Evolutionary conservation across 2,888 invertebrate species (phyloP), one percentile per base, ranked within the genome.

Genomic region (Cryptus armator): DNA sequence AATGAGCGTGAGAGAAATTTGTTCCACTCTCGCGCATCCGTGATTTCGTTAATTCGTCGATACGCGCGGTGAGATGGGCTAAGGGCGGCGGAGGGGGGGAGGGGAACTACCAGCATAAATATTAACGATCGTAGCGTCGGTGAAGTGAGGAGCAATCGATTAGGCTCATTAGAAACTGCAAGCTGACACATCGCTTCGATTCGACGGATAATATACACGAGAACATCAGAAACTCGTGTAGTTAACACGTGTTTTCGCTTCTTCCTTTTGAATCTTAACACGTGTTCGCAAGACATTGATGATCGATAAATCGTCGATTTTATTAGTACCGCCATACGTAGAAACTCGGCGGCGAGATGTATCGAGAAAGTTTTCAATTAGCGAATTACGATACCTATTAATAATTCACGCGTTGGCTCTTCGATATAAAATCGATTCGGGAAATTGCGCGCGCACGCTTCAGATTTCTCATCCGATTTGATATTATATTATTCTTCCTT

Each of bases 291-390:
- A 44, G 37, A 37, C 53, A 59, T 64, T 68, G 84, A 81, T 72
- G 72, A 81, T 77, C 84, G 84, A 84, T 84, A 84, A 84, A 84
- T 84, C 72, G 37, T 62, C 67, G 59, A 77, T 84, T 72, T 68
- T 84, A 84, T 72, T 71, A 59, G 14, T 14, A 29, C 32, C 62
- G 59, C 29, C 62, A 53, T 48, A 16, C 62, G 43, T 56, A 51
- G 43, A 44, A 67, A 72, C 44, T 51, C n/a, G 16, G 10, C 44
- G 56, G 32, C 16, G 68, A 48, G 62, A 64, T 12, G 66, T 51
- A 32, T n/a, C 83, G 79, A 64, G 84, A 84, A 84, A 84, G 84
- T 84, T 83, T 83, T 84, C 80, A 84, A 84, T 84, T 80, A 84
- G 37, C 62, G 48, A 76, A 84, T 84, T 83, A 80, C 83, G 44